Evolutionary conservation across 2,113 vertebrate species (phyloP).

Genomic region (Fulica atra): DNA sequence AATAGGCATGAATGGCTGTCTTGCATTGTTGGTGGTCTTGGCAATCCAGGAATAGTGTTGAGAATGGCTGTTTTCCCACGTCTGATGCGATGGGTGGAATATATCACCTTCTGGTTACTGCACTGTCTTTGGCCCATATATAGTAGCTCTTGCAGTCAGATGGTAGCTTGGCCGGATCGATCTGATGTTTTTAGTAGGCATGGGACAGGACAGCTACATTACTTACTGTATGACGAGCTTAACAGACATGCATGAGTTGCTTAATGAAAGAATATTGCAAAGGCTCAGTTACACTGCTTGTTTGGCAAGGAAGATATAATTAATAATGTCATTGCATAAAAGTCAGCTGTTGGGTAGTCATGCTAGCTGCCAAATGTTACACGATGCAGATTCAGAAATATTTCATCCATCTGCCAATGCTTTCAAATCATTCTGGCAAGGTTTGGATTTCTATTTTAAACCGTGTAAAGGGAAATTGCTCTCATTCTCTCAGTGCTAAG

Average conservation of each 20-base stretch:
- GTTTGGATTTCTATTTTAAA: conserved; percentile 69
- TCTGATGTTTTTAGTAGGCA: conserved; percentile 33
- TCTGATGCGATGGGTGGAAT: not conserved
- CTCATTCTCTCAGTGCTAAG: conserved; percentile 22
- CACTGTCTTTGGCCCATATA: not conserved
- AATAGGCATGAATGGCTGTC: not conserved
- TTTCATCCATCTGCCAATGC: conserved; percentile 69
- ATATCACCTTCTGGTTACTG: not conserved
- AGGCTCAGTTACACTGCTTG: conserved; percentile 14
- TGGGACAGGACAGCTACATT: not conserved
- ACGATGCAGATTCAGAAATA: conserved; percentile 70
- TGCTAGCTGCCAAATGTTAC: conserved; percentile 66
- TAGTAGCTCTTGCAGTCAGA: conserved; percentile 27
- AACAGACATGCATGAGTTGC: conserved; percentile 27
- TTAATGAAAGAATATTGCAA: conserved; percentile 55
- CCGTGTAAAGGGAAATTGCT: conserved; percentile 50
- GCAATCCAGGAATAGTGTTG: not conserved
- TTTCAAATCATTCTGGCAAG: conserved; percentile 62
- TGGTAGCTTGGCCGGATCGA: conserved; percentile 54
- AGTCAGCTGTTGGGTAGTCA: conserved; percentile 77
- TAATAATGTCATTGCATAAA: conserved; percentile 71
- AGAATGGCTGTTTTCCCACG: not conserved
- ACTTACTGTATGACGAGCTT: not conserved
- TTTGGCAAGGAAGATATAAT: conserved; percentile 56
- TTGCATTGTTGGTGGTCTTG: not conserved